phyloP scores from a whole-genome alignment of 2,888 invertebrate genomes.

The Molorchus minor region DNA sequence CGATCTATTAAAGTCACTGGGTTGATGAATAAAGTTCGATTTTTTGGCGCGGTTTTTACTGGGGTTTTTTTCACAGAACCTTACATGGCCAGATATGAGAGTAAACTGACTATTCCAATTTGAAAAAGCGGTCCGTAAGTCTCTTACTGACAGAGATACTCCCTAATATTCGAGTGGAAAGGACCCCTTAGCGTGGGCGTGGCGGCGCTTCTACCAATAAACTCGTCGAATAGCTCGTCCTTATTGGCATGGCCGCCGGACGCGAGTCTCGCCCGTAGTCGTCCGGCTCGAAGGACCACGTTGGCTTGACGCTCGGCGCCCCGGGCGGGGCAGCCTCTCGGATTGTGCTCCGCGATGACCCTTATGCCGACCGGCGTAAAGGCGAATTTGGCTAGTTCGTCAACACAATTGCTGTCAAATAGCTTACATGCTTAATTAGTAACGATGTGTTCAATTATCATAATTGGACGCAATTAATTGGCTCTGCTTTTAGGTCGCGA shows the following conservation, averaged over 20 bases:
- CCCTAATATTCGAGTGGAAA: conserved; percentile 62
- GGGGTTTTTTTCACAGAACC: conserved; percentile 45
- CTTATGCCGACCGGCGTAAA: conserved; percentile 35
- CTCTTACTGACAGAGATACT: conserved; percentile 59
- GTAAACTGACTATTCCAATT: conserved; percentile 62
- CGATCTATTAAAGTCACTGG: conserved; percentile 11
- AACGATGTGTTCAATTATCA: conserved; percentile 63
- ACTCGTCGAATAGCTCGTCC: conserved; percentile 65
- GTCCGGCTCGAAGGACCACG: conserved; percentile 38
- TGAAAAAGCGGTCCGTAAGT: conserved; percentile 57
- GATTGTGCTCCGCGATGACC: conserved; percentile 38
- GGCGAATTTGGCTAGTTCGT: conserved; percentile 36
- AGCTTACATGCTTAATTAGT: conserved; percentile 62
- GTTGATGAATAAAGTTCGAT: conserved; percentile 14
- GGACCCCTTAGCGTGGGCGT: conserved; percentile 59
- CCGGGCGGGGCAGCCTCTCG: conserved; percentile 46
- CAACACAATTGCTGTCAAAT: conserved; percentile 59
- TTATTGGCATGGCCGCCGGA: conserved; percentile 63
- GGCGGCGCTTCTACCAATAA: conserved; percentile 71
- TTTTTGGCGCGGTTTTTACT: conserved; percentile 35
- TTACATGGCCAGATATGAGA: conserved; percentile 55
- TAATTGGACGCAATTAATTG: conserved; percentile 63
- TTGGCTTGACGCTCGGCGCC: conserved; percentile 18
- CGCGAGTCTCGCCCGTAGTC: conserved; percentile 62
- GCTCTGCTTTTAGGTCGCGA: conserved; percentile 50